phyloP scores from a whole-genome alignment of 2,797 vertebrate genomes.

The Schizothorax lantsangensis region DNA sequence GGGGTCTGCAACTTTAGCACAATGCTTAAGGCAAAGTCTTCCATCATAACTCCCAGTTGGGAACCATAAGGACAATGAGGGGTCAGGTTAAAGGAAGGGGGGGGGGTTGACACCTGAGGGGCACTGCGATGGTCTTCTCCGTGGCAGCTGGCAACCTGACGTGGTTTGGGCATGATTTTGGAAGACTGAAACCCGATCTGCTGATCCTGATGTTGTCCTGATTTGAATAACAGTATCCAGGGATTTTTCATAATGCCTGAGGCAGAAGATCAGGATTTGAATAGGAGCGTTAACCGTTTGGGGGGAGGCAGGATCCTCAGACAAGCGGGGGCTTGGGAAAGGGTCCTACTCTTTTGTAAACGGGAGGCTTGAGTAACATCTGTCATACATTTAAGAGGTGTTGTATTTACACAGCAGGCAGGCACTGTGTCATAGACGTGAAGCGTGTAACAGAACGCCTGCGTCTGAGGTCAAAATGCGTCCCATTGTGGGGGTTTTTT shows the following conservation, averaged over 20 bases:
- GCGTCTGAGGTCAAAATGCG: not conserved
- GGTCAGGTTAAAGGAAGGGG: conserved; percentile 30
- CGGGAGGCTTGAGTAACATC: conserved; percentile 24
- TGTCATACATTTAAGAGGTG: conserved; percentile 74
- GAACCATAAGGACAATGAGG: conserved; percentile 54
- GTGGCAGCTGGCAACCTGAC: conserved; percentile 53
- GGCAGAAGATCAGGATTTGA: conserved; percentile 55
- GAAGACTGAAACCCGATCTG: conserved; percentile 50
- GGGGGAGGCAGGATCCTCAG: not conserved
- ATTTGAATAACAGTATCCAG: conserved; percentile 59
- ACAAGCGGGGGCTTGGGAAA: conserved; percentile 33
- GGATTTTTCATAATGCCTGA: conserved; percentile 52
- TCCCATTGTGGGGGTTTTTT: not conserved
- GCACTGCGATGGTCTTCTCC: conserved; percentile 47
- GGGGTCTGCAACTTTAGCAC: conserved; percentile 48
- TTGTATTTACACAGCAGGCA: conserved; percentile 31
- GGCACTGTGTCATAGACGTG: conserved; percentile 5
- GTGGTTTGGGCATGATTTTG: conserved; percentile 30
- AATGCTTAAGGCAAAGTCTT: conserved; percentile 55
- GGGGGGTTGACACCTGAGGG: conserved; percentile 34
- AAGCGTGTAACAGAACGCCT: conserved; percentile 21
- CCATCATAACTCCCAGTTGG: conserved; percentile 45
- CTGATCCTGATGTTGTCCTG: conserved; percentile 44
- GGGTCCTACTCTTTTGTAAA: conserved; percentile 40
- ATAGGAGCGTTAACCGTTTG: conserved; percentile 50